These are phyloP conservation scores for Aplocera efformata DNA, from an alignment of 2,888 invertebrate species.

Conservation along the genomic window DNA sequence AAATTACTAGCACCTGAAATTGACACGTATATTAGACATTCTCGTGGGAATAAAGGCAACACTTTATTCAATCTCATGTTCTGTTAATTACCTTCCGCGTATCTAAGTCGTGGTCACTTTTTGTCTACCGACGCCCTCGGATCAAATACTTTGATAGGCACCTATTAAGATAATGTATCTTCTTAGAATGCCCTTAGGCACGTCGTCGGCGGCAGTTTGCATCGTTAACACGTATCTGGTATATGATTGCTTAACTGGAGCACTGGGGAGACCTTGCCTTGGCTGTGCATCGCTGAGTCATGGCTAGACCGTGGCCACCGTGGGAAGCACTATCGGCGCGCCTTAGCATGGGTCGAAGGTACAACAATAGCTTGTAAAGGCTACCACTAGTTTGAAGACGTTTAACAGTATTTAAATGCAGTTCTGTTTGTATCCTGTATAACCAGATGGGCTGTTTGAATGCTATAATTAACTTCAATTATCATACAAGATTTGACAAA, in stretches of 20 bases:
- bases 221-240: conserved; percentile 63
- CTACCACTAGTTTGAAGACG: conserved; percentile 20
- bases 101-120: conserved; percentile 24
- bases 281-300: conserved; percentile 54
- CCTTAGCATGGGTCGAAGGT: conserved; percentile 38
- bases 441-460: too few relatives aligned
- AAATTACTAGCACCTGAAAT: too few relatives aligned
- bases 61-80: conserved; percentile 4
- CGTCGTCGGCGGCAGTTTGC: conserved; percentile 37
- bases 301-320: conserved; percentile 44
- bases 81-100: conserved; percentile 23
- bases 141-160: conserved; percentile 10
- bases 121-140: conserved; percentile 18
- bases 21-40: neutral
- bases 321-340: conserved; percentile 49
- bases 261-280: conserved; percentile 55
- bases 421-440: neutral
- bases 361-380: conserved; percentile 32
- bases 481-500: too few relatives aligned
- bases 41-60: conserved; percentile 12
- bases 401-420: conserved; percentile 23
- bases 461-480: too few relatives aligned
- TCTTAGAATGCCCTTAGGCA: conserved; percentile 50
- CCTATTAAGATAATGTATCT: conserved; percentile 22
- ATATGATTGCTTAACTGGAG: conserved; percentile 35